Evolutionary conservation across 2,888 invertebrate species (phyloP).

Genomic region (Cosmopolites sordidus): DNA sequence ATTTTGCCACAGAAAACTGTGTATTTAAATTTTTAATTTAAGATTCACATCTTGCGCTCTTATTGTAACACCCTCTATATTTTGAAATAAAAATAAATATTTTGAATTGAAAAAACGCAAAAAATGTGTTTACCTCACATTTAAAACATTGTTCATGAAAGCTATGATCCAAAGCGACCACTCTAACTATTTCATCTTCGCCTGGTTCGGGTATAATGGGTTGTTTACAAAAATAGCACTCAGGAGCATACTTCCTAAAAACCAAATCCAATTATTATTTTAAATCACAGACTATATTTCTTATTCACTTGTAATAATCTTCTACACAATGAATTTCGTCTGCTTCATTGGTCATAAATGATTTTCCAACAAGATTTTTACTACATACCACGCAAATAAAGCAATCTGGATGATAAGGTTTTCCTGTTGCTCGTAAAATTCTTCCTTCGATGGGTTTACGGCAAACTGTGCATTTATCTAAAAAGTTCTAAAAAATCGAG

Average conservation of each 20-base stretch:
- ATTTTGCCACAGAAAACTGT: too few species aligned
- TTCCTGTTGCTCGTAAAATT: slow-evolving; percentile 91
- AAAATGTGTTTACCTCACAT: slow-evolving; percentile 63
- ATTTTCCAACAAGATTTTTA: slow-evolving; percentile 93
- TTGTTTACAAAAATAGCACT: slow-evolving; percentile 92
- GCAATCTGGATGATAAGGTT: slow-evolving; percentile 95
- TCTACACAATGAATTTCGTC: slow-evolving; percentile 98
- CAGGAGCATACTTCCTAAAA: slow-evolving; percentile 87
- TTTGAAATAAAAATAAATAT: slow-evolving; percentile 8
- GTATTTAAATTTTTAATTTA: too few species aligned
- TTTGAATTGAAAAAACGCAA: too few species aligned
- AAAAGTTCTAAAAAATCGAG: slow-evolving; percentile 64
- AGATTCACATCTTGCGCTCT: too few species aligned
- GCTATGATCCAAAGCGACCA: slow-evolving; percentile 94
- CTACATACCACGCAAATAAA: slow-evolving; percentile 95
- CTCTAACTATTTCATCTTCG: slow-evolving; percentile 93
- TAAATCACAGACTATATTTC: too few species aligned
- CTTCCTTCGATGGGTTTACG: slow-evolving; percentile 88
- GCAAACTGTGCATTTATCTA: slow-evolving; percentile 97
- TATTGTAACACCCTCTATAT: too few species aligned
- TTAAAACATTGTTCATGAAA: slow-evolving; percentile 80
- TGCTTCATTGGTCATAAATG: slow-evolving; percentile 97
- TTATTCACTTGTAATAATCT: slow-evolving; percentile 87
- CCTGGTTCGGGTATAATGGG: slow-evolving; percentile 97
- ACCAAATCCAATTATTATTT: background rate